phyloP scores from a whole-genome alignment of 2,888 invertebrate species.

The Eilema caniola region DNA sequence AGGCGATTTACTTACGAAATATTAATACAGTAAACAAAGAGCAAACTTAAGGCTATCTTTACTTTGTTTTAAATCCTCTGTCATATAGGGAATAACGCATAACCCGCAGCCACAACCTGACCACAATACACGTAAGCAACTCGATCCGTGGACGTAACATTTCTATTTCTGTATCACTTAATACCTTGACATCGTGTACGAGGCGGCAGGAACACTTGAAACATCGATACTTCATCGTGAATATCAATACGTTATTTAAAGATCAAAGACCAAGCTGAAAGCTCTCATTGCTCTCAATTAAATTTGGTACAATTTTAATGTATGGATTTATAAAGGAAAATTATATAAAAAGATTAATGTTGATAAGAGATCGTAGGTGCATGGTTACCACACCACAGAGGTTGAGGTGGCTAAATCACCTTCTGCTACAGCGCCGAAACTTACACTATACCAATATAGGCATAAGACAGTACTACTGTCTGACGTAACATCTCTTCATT shows the following conservation, averaged over 20 bases:
- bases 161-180: slow-evolving; percentile 55
- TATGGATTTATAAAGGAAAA: background rate
- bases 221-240: slow-evolving; percentile 18
- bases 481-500: too few relatives aligned
- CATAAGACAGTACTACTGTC: too few relatives aligned
- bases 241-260: slow-evolving; percentile 40
- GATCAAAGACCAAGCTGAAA: slow-evolving; percentile 51
- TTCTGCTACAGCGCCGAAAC: background rate
- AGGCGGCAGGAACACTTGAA: slow-evolving; percentile 39
- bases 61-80: slow-evolving; percentile 18
- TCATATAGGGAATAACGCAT: slow-evolving; percentile 39
- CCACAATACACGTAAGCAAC: slow-evolving; percentile 55
- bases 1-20: background rate
- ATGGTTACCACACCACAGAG: background rate
- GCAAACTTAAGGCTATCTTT: background rate
- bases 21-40: background rate
- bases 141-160: slow-evolving; percentile 51
- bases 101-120: slow-evolving; percentile 44
- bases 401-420: background rate
- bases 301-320: slow-evolving; percentile 18
- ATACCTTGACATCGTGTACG: slow-evolving; percentile 42
- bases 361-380: background rate
- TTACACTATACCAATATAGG: too few relatives aligned
- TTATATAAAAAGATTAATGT: background rate
- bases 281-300: slow-evolving; percentile 35